Evolutionary conservation across 2,888 invertebrate species (phyloP), one percentile per base, ranked within the genome.

Genomic region (Himalopsyche tibetana): DNA sequence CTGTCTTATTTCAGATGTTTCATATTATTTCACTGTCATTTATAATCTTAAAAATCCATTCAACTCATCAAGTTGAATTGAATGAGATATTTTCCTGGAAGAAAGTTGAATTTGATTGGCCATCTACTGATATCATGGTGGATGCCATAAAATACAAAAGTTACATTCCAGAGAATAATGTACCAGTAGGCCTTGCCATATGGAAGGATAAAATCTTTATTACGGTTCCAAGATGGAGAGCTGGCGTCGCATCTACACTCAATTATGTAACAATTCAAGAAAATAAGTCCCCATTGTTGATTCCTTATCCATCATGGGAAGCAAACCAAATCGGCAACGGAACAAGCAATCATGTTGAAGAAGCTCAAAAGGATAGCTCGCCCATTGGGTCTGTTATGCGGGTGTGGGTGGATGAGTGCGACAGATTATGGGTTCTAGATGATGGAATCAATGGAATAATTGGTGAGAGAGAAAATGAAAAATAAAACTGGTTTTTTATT

Each of bases 391-490:
- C 96, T 4, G 95, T 96, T 4, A 96, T 96, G 91, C 94, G 97
- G 87, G 92, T 96, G 36, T 94, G 93, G 88, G 95, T 96, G 0
- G 97, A 97, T 90, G 93, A 93, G 5, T 97, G 97, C 89, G 96
- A 96, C 90, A 94, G 97, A 81, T 93, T 97, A 9, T 97, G 97
- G 97, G 95, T 96, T 4, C 94, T 97, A 91, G 97, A 97, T 90
- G 95, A 96, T 0, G 97, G 96, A 85, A 91, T 96, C 63, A 95
- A 95, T 56, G 96, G 96, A 90, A 96, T 96, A 91, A 92, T 95
- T 84, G 96, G 96, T 90, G 91, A 93, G 89, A n/a, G n/a, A n/a
- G n/a, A n/a, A 89, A 36, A 55, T 55, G 9, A 55, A 55, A 55
- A 17, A 17, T 55, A 3, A 55, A 40, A 3, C 40, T 40, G 40